Evolutionary conservation across 53 echinoderm and acorn worm species (phyloP).

Genomic region (Zoroaster sp.): DNA sequence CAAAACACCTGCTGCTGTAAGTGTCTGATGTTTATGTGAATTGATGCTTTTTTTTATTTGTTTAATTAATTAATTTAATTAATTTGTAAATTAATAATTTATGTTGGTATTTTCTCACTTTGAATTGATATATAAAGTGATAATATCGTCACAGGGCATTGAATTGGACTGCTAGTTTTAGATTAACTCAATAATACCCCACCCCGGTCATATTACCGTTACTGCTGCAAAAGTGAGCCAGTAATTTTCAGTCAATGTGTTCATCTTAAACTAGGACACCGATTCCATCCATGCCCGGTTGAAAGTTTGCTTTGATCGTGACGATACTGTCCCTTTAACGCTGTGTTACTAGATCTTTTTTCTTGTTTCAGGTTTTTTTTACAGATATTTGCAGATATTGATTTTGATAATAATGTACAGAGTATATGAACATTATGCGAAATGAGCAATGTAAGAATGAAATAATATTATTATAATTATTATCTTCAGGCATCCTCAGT

Average conservation of each 20-base stretch:
- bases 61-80: background rate
- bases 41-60: background rate
- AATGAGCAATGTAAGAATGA: background rate
- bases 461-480: background rate
- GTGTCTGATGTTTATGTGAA: background rate
- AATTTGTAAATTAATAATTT: background rate
- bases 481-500: conserved; percentile 3
- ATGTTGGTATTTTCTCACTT: too few species aligned
- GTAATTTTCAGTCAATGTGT: too few species aligned
- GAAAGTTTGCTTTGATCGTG: background rate
- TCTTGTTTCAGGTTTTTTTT: background rate
- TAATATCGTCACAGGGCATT: too few species aligned
- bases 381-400: background rate
- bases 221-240: too few species aligned
- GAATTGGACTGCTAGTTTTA: too few species aligned
- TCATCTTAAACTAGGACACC: too few species aligned
- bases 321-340: too few species aligned
- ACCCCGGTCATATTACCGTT: background rate
- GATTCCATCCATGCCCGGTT: background rate
- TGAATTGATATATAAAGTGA: too few species aligned
- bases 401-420: background rate
- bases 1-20: conserved; percentile 8
- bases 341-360: background rate
- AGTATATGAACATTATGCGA: background rate
- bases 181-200: background rate